phyloP scores from a whole-genome alignment of 2,797 vertebrate genomes.

The Tolypeutes matacus region DNA sequence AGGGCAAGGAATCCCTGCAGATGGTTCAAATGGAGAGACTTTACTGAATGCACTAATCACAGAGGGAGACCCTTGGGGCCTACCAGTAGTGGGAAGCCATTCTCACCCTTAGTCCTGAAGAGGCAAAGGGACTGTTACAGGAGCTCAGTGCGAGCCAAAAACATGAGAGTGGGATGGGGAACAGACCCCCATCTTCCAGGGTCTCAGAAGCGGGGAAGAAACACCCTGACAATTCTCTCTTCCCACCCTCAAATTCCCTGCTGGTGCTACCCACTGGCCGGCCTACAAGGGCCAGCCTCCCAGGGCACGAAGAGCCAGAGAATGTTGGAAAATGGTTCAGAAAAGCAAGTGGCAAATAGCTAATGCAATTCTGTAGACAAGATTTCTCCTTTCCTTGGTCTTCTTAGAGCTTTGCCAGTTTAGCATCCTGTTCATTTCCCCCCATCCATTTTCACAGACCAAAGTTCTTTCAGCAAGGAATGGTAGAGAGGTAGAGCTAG shows the following conservation, averaged over 20 bases:
- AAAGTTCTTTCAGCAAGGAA: background rate
- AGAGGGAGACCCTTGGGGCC: background rate
- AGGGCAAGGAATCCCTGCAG: background rate
- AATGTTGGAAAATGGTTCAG: background rate
- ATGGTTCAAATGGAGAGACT: background rate
- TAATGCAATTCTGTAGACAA: background rate
- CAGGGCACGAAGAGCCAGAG: background rate
- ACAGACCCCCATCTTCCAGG: background rate
- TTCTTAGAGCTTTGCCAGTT: background rate
- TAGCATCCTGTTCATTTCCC: background rate
- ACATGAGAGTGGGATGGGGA: background rate
- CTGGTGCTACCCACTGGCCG: background rate
- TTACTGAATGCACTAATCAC: background rate
- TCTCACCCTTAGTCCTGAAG: background rate
- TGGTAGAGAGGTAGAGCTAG: background rate
- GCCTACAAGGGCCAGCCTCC: background rate
- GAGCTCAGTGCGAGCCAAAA: background rate
- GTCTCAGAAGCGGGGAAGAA: background rate
- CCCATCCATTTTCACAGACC: background rate
- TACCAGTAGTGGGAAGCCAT: background rate
- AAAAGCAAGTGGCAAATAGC: background rate
- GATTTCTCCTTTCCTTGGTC: background rate
- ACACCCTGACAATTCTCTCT: background rate
- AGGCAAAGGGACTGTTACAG: background rate
- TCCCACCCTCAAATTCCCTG: background rate